Conservation (phyloP, 2,113 vertebrate genomes). For the Osmerus mordax region DNA sequence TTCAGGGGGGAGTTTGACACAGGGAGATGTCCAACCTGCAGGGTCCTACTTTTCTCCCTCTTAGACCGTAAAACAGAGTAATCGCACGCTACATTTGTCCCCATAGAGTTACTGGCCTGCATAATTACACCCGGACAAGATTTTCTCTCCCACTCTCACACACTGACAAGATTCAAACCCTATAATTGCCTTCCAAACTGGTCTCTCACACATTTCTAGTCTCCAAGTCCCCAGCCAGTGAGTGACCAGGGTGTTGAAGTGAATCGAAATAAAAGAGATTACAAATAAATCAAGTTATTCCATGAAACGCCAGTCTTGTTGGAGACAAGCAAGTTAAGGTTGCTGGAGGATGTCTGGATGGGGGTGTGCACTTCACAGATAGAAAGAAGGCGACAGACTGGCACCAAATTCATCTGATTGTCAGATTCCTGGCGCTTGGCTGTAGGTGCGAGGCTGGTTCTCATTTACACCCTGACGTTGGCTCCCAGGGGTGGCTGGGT, state of each 20-base stretch:
- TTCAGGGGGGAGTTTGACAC: too few relatives aligned
- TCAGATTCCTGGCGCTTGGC: slow-evolving; percentile 22
- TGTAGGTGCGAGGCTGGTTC: slow-evolving; percentile 45
- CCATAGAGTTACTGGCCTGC: slow-evolving; percentile 54
- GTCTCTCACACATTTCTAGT: slow-evolving; percentile 15
- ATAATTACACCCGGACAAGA: slow-evolving; percentile 55
- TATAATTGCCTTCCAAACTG: slow-evolving; percentile 40
- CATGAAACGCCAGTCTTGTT: slow-evolving; percentile 21
- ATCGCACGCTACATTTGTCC: slow-evolving; percentile 59
- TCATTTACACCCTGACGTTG: slow-evolving; percentile 5
- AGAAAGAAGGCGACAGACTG: slow-evolving; percentile 37
- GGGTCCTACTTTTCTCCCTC: slow-evolving; percentile 38
- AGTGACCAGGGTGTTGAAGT: slow-evolving; percentile 18
- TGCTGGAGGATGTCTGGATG: slow-evolving; percentile 23
- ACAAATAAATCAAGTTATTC: slow-evolving; percentile 54
- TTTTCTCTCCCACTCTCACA: not conserved
- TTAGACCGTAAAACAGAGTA: slow-evolving; percentile 51
- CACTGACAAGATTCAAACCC: not conserved
- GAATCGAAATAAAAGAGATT: slow-evolving; percentile 23
- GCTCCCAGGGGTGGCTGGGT: slow-evolving; percentile 31
- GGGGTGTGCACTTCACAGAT: slow-evolving; percentile 6
- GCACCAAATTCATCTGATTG: slow-evolving; percentile 33
- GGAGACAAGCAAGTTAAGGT: not conserved
- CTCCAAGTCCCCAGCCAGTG: slow-evolving; percentile 12
- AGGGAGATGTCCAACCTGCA: slow-evolving; percentile 34